Evolutionary conservation across 2,113 vertebrate genomes (phyloP).

Genomic region (Chrysemys picta): DNA sequence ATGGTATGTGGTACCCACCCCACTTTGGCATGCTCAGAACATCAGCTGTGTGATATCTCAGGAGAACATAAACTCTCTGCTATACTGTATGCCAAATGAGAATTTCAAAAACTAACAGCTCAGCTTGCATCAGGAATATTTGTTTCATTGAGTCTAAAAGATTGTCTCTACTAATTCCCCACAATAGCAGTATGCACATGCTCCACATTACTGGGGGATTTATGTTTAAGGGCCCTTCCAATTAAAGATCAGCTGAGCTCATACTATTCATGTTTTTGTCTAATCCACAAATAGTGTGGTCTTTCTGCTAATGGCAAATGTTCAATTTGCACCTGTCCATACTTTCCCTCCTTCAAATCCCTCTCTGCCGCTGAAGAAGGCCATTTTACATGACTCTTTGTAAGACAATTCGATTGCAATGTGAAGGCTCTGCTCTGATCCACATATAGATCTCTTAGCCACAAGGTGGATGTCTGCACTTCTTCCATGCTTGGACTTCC

Average conservation of each 20-base stretch:
- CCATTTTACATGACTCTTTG: not conserved
- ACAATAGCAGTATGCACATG: accelerated
- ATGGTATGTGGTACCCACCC: not conserved
- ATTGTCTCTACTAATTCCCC: not conserved
- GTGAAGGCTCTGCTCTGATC: not conserved
- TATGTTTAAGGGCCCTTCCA: not conserved
- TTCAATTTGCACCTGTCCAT: not conserved
- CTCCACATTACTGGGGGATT: conserved; percentile 2
- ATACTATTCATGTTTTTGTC: not conserved
- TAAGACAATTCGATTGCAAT: accelerated
- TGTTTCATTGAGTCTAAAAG: not conserved
- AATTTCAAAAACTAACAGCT: not conserved
- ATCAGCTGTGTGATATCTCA: not conserved
- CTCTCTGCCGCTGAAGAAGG: not conserved
- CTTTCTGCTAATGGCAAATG: not conserved
- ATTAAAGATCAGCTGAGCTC: not conserved
- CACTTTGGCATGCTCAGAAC: accelerated
- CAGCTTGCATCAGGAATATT: not conserved
- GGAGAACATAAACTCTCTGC: not conserved
- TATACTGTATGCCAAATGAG: not conserved
- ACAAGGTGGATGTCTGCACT: not conserved
- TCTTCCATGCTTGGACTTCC: too few species aligned
- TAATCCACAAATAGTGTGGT: not conserved
- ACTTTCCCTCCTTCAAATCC: not conserved
- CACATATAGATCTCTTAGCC: not conserved